Evolutionary conservation across 2,797 vertebrate species (phyloP).

Genomic region (Falco naumanni): DNA sequence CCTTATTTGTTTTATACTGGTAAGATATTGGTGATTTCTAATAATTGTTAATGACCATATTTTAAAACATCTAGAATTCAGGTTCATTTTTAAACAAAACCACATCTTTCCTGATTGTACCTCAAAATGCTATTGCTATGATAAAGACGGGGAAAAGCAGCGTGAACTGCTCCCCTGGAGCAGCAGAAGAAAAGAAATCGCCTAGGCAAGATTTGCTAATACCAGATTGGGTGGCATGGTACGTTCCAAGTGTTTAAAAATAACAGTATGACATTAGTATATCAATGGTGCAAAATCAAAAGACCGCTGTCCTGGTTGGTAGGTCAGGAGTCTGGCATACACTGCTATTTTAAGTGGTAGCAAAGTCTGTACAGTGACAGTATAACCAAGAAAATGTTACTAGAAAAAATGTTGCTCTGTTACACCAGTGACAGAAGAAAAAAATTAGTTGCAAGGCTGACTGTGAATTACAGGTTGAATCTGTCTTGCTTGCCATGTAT

Average conservation of each 20-base stretch:
- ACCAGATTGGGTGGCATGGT: background rate
- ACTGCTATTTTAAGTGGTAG: slow-evolving; percentile 47
- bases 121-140: background rate
- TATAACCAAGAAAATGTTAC: background rate
- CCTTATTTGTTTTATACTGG: background rate
- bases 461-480: background rate
- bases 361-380: background rate
- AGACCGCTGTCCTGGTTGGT: background rate
- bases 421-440: background rate
- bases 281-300: slow-evolving; percentile 53
- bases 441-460: background rate
- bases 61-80: background rate
- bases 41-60: background rate
- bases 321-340: slow-evolving; percentile 30
- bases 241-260: slow-evolving; percentile 42
- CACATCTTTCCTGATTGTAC: background rate
- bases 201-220: background rate
- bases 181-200: background rate
- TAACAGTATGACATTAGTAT: slow-evolving; percentile 47
- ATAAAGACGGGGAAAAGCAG: background rate
- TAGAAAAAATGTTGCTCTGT: background rate
- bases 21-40: background rate
- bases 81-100: background rate
- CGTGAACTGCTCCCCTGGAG: background rate
- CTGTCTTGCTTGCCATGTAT: background rate